These are phyloP conservation scores for Drosophila engyochracea DNA, from an alignment of 2,888 invertebrate genomes.

Conservation along the genomic window DNA sequence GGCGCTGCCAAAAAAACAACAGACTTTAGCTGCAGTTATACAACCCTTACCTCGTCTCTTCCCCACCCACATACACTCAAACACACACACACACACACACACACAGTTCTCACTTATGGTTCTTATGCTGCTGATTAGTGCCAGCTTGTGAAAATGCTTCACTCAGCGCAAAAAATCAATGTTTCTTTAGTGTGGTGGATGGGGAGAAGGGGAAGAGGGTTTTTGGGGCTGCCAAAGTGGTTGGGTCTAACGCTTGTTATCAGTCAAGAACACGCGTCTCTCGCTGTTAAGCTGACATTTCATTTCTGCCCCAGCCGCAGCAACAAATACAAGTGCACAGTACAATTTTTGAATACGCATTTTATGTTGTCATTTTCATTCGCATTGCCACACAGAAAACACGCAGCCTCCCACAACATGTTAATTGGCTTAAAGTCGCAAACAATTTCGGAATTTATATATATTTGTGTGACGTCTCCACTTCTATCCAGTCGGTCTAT, in stretches of 20 bases:
- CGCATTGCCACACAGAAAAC: constrained; percentile 40
- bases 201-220: neutral
- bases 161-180: constrained; percentile 39
- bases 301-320: constrained; percentile 9
- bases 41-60: neutral
- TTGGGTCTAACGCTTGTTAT: constrained; percentile 41
- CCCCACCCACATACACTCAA: neutral
- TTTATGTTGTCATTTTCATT: constrained; percentile 28
- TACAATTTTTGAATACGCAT: neutral
- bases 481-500: neutral
- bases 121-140: constrained; percentile 51
- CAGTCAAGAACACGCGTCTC: constrained; percentile 51
- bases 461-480: neutral
- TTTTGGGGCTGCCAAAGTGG: constrained; percentile 1
- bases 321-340: neutral
- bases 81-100: neutral
- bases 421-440: constrained; percentile 12
- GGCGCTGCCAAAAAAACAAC: constrained; percentile 12
- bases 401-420: neutral
- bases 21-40: neutral
- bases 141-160: constrained; percentile 29
- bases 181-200: neutral
- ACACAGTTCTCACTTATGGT: neutral
- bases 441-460: neutral
- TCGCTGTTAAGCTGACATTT: constrained; percentile 13